Base-by-base conservation (phyloP, 30 jellyfish, hydroid and myxozoan genomes). In the Turritopsis rubra region DNA sequence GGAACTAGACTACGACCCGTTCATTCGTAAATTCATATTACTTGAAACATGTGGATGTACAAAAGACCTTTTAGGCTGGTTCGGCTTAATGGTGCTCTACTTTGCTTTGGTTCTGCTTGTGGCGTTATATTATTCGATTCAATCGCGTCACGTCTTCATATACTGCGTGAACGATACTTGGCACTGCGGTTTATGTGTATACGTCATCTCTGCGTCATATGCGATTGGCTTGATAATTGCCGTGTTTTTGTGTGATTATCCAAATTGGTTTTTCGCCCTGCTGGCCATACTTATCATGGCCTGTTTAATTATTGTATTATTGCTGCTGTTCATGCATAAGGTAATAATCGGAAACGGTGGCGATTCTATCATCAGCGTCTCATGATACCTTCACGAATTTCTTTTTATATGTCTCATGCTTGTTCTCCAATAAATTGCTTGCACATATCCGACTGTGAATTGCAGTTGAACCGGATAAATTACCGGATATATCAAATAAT, bases 1-100 rank as follows among this genome's bases (percentile, higher is more conserved):
- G 96, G 72, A 79, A 8, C 68, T 89, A 86, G 90, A 89, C 19
- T 81, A 79, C 72, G 75, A 75, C 77, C 96, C 96, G 19, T 89
- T 89, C 81, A 22, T 25, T 28, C 22, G 75, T 19, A 80, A 89
- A 54, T 9, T 41, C 19, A 85, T 83, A 21, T 89, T 88, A 8
- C 85, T 89, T 13, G 96, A 89, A 60, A 91, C 81, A 65, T 89
- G 96, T 86, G 83, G 75, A 66, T 89, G 96, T 75, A 83, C 75
- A 17, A 89, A 89, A 29, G 86, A 79, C 54, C 18, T 89, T 29
- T 29, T 89, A 0, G 60, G 60, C 13, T 89, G 96, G 96, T 89
- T 83, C 71, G 72, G 80, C 54, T 28, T 84, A 21, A 89, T 89
- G 72, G 73, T 75, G 54, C 80, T 89, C 23, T 89, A 90, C 90